Conservation (phyloP, 2,113 vertebrate genomes). For the Andinoacara biseriatus region DNA sequence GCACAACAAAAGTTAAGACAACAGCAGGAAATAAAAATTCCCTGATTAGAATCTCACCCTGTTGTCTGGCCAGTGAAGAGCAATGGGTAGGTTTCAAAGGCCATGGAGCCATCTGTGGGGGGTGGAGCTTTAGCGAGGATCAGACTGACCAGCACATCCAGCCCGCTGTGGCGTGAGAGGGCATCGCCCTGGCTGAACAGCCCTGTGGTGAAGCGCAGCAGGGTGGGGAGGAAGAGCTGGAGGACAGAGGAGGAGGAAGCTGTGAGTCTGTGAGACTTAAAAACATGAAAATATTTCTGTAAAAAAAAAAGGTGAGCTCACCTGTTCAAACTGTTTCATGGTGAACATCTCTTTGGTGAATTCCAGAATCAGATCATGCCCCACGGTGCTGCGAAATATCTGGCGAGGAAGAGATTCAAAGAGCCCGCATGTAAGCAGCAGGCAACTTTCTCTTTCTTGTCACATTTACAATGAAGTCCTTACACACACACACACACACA, state of each 20-base stretch:
- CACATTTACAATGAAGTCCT: not conserved
- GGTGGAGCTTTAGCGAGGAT: conserved; percentile 93
- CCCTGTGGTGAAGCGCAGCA: conserved; percentile 84
- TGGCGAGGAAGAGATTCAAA: conserved; percentile 49
- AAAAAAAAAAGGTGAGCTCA: conserved; percentile 40
- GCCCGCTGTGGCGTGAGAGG: conserved; percentile 68
- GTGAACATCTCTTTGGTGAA: conserved; percentile 91
- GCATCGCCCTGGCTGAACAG: conserved; percentile 78
- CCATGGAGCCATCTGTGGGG: conserved; percentile 89
- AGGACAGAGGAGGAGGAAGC: not conserved
- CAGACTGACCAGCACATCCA: conserved; percentile 86
- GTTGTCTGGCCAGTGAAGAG: conserved; percentile 79
- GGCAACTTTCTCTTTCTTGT: not conserved
- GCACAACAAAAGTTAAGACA: not conserved
- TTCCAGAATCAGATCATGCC: conserved; percentile 80
- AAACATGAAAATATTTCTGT: not conserved
- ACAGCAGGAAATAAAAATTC: not conserved
- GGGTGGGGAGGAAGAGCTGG: conserved; percentile 89
- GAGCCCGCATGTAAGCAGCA: not conserved
- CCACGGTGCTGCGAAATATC: conserved; percentile 86
- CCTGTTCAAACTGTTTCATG: conserved; percentile 95
- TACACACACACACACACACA: not conserved
- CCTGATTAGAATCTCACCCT: conserved; percentile 74
- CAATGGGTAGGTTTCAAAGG: conserved; percentile 94
- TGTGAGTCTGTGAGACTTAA: not conserved